These are phyloP conservation scores for Norana najaformis DNA, from an alignment of 2,888 invertebrate species.

Conservation along the genomic window DNA sequence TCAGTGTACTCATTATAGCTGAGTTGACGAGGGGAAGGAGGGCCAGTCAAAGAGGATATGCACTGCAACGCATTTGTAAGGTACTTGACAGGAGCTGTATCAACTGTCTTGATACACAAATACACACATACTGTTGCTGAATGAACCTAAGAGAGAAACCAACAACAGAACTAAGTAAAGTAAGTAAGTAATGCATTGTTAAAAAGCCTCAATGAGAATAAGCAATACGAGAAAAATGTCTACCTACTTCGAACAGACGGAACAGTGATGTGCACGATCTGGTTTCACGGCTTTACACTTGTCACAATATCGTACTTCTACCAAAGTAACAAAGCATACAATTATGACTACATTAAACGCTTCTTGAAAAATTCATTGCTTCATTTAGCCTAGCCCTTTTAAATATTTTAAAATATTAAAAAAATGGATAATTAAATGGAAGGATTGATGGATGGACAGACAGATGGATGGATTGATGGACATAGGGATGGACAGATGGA, in stretches of 20 bases:
- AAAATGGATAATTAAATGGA: neutral
- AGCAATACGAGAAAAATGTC: neutral
- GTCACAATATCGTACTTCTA: slow-evolving; percentile 72
- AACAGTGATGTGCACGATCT: slow-evolving; percentile 96
- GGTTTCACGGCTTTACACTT: slow-evolving; percentile 94
- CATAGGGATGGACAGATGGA: neutral
- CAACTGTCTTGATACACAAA: neutral
- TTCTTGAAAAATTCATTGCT: neutral
- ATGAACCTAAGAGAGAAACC: neutral
- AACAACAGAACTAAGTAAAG: too few species aligned
- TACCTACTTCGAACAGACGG: slow-evolving; percentile 79
- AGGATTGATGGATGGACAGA: neutral
- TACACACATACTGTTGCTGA: neutral
- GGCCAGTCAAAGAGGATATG: neutral
- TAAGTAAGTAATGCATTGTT: too few species aligned
- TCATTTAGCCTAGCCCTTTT: neutral
- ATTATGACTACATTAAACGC: neutral
- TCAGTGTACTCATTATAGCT: too few species aligned
- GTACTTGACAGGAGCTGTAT: neutral
- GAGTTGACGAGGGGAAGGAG: too few species aligned
- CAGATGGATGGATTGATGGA: neutral
- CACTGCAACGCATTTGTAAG: too few species aligned
- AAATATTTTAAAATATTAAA: neutral
- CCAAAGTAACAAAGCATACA: neutral
- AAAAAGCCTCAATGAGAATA: neutral